Evolutionary conservation across 2,113 vertebrate species (phyloP).

Genomic region (Xyrauchen texanus): DNA sequence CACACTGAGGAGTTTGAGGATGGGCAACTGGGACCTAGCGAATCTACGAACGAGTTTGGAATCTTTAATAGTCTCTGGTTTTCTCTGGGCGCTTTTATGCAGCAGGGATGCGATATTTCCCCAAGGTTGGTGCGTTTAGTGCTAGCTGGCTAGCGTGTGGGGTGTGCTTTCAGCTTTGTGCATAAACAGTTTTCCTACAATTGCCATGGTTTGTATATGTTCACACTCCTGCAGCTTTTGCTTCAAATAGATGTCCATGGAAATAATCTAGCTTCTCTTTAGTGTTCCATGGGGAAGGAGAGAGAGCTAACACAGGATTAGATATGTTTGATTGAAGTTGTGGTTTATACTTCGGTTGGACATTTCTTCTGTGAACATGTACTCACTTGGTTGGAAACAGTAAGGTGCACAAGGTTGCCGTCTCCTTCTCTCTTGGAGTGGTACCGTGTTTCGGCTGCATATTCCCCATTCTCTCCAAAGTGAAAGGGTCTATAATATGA

Average conservation of each 20-base stretch:
- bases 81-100: constrained; percentile 92
- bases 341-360: constrained; percentile 53
- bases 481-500: background rate
- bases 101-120: constrained; percentile 93
- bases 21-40: constrained; percentile 91
- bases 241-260: background rate
- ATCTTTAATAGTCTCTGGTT: constrained; percentile 99
- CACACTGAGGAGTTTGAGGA: constrained; percentile 97
- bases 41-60: constrained; percentile 98
- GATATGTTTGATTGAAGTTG: constrained; percentile 40
- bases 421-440: constrained; percentile 88
- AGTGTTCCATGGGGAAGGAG: background rate
- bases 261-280: background rate
- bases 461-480: constrained; percentile 75
- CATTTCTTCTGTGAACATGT: constrained; percentile 74
- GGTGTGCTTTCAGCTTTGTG: constrained; percentile 70
- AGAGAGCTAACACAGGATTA: constrained; percentile 31
- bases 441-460: constrained; percentile 95
- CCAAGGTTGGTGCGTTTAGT: constrained; percentile 85
- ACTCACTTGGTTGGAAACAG: constrained; percentile 76
- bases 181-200: constrained; percentile 59
- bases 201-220: constrained; percentile 72
- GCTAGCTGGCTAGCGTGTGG: no score
- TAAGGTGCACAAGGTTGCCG: constrained; percentile 82
- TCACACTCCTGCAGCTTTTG: constrained; percentile 62